phyloP scores from a whole-genome alignment of 2,113 vertebrate genomes.

The Gymnorhina tibicen region DNA sequence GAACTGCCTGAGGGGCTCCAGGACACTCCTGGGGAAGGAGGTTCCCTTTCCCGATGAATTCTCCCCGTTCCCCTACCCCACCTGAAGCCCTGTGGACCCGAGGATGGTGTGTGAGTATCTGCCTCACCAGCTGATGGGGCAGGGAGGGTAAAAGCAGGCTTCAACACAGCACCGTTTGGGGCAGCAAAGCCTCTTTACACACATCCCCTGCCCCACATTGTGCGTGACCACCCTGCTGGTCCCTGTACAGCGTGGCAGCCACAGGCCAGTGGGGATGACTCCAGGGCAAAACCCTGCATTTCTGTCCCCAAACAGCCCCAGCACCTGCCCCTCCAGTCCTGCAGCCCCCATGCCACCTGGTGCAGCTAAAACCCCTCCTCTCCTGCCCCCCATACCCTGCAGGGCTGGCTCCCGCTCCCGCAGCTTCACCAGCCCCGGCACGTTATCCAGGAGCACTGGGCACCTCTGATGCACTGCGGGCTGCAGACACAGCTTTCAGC shows the following conservation, averaged over 20 bases:
- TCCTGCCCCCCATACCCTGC: background rate
- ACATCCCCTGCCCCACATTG: background rate
- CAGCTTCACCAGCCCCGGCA: background rate
- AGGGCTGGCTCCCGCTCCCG: background rate
- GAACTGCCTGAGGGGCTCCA: background rate
- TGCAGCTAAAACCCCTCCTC: background rate
- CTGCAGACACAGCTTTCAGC: background rate
- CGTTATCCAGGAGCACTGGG: background rate
- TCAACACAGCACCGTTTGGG: background rate
- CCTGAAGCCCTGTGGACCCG: rapidly evolving
- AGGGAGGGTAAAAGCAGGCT: background rate
- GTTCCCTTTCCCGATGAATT: background rate
- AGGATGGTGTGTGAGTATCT: background rate
- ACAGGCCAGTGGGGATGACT: rapidly evolving
- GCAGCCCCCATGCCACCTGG: background rate
- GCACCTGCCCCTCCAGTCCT: background rate
- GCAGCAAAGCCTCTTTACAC: background rate
- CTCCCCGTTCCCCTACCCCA: background rate
- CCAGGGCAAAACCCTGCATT: background rate
- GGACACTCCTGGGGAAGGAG: background rate
- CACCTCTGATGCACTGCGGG: background rate
- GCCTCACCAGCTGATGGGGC: background rate
- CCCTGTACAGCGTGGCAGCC: background rate
- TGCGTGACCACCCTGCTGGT: background rate
- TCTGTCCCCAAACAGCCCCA: background rate